A percentile compares a stretch with the other conserved stretches of the same genome.
These are phyloP conservation scores for Petrocephalus schoutedeni DNA, from an alignment of 2,797 vertebrate genomes.

Conservation along the genomic window DNA sequence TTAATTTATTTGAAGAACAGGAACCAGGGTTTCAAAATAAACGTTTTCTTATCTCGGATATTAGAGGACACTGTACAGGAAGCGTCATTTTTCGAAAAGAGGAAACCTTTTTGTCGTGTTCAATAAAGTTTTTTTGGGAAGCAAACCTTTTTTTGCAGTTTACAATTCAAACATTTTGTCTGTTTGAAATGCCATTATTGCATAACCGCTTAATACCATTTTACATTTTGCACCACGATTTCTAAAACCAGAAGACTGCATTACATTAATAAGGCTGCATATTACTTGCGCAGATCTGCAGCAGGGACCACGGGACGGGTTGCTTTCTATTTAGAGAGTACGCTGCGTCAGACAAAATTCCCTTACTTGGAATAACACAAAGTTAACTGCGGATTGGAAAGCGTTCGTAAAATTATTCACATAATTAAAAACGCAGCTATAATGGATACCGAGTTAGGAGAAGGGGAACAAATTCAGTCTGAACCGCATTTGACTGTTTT, in stretches of 20 bases:
- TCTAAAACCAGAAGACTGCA: not conserved
- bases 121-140: constrained; percentile 5
- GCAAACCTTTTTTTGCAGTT: not conserved
- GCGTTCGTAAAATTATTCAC: constrained; percentile 7
- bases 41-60: not conserved
- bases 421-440: constrained; percentile 21
- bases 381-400: constrained; percentile 19
- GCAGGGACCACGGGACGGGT: constrained; percentile 53
- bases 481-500: constrained; percentile 32
- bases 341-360: constrained; percentile 58
- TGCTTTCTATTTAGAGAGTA: constrained; percentile 68
- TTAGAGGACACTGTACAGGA: not conserved
- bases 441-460: constrained; percentile 24
- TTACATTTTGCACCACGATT: not conserved
- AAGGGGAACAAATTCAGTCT: constrained; percentile 27
- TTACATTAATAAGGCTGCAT: not conserved
- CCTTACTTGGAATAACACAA: constrained; percentile 41
- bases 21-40: not conserved
- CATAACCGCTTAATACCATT: not conserved
- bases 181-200: not conserved
- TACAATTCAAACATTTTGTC: not conserved
- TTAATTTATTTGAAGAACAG: not conserved
- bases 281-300: not conserved
- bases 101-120: not conserved
- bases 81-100: not conserved